phyloP scores from a whole-genome alignment of 2,797 vertebrate species.

The Petrocephalus sullivani region DNA sequence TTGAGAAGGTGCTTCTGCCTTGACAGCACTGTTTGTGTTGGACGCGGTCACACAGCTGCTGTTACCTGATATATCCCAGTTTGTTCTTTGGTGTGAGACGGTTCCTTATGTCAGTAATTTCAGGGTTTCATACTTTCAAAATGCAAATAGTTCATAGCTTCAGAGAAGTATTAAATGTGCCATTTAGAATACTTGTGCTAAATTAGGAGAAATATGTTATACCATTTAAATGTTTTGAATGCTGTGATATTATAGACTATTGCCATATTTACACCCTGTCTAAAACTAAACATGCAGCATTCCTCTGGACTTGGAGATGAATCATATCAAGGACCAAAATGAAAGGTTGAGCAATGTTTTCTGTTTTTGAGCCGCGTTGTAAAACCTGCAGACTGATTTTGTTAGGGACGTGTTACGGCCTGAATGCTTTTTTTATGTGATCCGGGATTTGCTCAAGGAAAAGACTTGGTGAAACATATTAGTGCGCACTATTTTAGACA shows the following conservation, averaged over 20 bases:
- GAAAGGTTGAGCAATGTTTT: background rate
- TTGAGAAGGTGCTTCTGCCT: background rate
- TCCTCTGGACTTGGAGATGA: background rate
- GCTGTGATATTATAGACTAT: background rate
- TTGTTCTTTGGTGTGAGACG: background rate
- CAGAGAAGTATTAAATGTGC: background rate
- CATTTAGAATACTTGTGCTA: background rate
- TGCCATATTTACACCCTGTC: background rate
- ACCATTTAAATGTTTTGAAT: background rate
- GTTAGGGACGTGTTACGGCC: background rate
- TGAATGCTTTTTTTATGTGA: background rate
- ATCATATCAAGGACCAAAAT: background rate
- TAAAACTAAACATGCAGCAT: background rate
- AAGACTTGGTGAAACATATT: background rate
- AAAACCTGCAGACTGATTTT: background rate
- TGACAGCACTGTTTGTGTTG: background rate
- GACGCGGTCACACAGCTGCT: background rate
- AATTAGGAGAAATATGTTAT: background rate
- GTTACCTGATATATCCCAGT: background rate
- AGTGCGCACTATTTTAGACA: background rate
- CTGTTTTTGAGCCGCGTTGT: background rate
- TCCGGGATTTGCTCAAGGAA: background rate
- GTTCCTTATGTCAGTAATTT: background rate
- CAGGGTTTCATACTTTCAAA: background rate
- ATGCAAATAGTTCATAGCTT: background rate